Percentiles rank a stretch among this genome's conserved stretches.
These are phyloP conservation scores for Nesidiocoris tenuis DNA, from an alignment of 2,888 invertebrate species.

Conservation along the genomic window DNA sequence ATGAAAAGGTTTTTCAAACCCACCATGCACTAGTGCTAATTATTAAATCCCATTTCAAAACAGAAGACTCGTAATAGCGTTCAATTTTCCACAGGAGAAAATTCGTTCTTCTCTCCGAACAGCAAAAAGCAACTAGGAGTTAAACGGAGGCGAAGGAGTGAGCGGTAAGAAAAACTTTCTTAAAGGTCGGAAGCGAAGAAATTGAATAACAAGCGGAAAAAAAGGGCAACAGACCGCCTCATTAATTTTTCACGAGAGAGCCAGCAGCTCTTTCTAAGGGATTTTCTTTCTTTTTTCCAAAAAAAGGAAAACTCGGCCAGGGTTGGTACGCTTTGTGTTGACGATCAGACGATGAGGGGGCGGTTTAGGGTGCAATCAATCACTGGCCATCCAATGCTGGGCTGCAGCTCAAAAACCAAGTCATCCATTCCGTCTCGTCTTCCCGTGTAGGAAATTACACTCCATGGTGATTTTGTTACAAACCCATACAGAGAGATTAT, in stretches of 20 bases:
- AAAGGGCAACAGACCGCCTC: conserved; percentile 39
- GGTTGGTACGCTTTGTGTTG: neutral
- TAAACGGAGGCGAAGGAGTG: neutral
- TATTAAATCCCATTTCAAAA: neutral
- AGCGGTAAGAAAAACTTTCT: conserved; percentile 15
- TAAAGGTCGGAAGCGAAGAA: conserved; percentile 33
- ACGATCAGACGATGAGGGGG: neutral
- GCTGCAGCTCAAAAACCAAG: neutral
- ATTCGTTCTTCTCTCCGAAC: neutral
- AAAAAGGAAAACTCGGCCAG: neutral
- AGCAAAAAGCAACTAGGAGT: neutral
- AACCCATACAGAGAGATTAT: no score
- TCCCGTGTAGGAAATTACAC: no score
- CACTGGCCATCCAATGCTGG: neutral
- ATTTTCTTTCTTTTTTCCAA: neutral
- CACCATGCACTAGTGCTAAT: no score
- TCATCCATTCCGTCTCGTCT: no score
- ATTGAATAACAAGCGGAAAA: conserved; percentile 41
- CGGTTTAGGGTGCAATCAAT: neutral
- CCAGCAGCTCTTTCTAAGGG: neutral
- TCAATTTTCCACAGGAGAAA: neutral
- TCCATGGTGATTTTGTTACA: no score
- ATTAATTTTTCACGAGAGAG: conserved; percentile 39
- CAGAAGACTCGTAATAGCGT: neutral
- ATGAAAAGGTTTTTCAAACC: no score